Percentiles rank a stretch among this genome's conserved stretches.
Evolutionary conservation across 2,113 vertebrate species (phyloP).

Genomic region (western clawed frog (Xenopus tropicalis)): UCB_Xtro_10.0 CM004452.2:8635001-8635500

Average conservation of each 20-base stretch:
- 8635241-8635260: conserved; percentile 96
- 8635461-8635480: conserved; percentile 80
- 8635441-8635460: conserved; percentile 87
- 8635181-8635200: conserved; percentile 89
- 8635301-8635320: background rate
- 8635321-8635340: too few relatives aligned
- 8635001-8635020: too few relatives aligned
- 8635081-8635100: conserved; percentile 65
- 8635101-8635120: conserved; percentile 93
- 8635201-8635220: conserved; percentile 90
- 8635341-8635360: too few relatives aligned
- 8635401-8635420: conserved; percentile 85
- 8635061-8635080: conserved; percentile 8
- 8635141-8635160: conserved; percentile 82
- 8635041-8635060: too few relatives aligned
- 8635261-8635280: conserved; percentile 95
- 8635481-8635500: background rate
- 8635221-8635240: conserved; percentile 84
- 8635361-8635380: conserved; percentile 68
- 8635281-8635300: conserved; percentile 84
- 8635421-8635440: conserved; percentile 92
- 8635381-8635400: conserved; percentile 95
- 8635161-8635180: conserved; percentile 89
- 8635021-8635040: too few relatives aligned
- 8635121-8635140: conserved; percentile 87